Evolutionary conservation across 2,888 invertebrate genomes (phyloP), one percentile per base, ranked within the genome.

Genomic region (Gisinianus flammeolus): DNA sequence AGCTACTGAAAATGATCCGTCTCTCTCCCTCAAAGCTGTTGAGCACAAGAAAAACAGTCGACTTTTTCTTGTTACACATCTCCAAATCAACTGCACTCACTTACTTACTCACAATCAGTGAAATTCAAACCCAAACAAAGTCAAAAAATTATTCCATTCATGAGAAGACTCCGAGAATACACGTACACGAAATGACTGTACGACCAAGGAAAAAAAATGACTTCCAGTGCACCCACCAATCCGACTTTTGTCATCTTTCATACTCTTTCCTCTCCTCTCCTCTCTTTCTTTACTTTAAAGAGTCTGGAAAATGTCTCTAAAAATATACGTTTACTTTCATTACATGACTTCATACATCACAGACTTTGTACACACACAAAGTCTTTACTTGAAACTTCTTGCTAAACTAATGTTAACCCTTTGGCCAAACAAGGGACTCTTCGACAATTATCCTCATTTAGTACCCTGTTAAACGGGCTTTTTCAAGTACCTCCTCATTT

Each of bases 361-460:
- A n/a, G n/a, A n/a, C n/a, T n/a, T n/a, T 19, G 19, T 16, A 44
- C 19, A 44, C 44, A 44, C 16, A 44, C 44, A 44, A 44, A 44
- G 44, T 44, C 2, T 44, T 44, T 1, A 64, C 64, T 58, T 10
- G 28, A 1, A 26, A 26, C 64, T 64, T 30, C 64, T 64, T 5
- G 64, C 28, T 64, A 58, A 33, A 56, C 44, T 26, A 28, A 70
- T 73, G 72, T 58, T 80, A 80, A 78, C 80, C 79, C 78, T 78
- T 80, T 80, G 58, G 62, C 26, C 26, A 28, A 80, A 80, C 78
- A 80, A 76, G 75, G 28, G 62, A 62, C 44, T 16, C 44, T 2
- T n/a, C n/a, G 67, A 73, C 78, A 80, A 80, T 80, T 78, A 80
- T 80, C 78, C 78, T 70, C 64, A 78, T 80, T 80, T 80, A 80